These are phyloP conservation scores for Leucoraja ocellata DNA, from an alignment of 2,797 vertebrate species.

Conservation along the genomic window DNA sequence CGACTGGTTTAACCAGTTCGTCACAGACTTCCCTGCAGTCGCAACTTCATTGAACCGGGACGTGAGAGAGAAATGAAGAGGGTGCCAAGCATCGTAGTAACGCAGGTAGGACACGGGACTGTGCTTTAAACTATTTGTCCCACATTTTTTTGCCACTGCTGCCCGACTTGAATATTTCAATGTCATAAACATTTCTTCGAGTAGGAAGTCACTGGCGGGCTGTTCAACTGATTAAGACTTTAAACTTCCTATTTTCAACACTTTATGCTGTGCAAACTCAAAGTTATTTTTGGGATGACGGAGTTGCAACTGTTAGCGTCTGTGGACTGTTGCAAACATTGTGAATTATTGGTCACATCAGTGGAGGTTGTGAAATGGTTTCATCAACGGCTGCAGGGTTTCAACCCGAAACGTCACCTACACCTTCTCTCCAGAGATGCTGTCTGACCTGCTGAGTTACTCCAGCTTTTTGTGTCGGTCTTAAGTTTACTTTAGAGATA, in stretches of 20 bases:
- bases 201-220: background rate
- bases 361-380: background rate
- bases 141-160: background rate
- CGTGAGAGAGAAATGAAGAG: background rate
- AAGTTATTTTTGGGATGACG: too few relatives aligned
- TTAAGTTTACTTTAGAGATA: too few relatives aligned
- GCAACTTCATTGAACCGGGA: background rate
- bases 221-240: background rate
- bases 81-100: background rate
- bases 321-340: background rate
- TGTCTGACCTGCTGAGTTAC: too few relatives aligned
- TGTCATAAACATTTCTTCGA: background rate
- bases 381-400: background rate
- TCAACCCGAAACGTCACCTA: too few relatives aligned
- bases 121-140: background rate
- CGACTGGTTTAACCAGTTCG: background rate
- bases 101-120: background rate
- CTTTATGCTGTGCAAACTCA: background rate
- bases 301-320: background rate
- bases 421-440: too few relatives aligned
- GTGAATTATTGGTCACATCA: too few relatives aligned
- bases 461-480: too few relatives aligned
- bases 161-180: background rate
- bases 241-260: conserved; percentile 4
- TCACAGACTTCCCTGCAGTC: background rate